A percentile compares a stretch with the other conserved stretches of the same genome.
phyloP scores from a whole-genome alignment of 2,888 invertebrate species.

The Aphodius sticticus region DNA sequence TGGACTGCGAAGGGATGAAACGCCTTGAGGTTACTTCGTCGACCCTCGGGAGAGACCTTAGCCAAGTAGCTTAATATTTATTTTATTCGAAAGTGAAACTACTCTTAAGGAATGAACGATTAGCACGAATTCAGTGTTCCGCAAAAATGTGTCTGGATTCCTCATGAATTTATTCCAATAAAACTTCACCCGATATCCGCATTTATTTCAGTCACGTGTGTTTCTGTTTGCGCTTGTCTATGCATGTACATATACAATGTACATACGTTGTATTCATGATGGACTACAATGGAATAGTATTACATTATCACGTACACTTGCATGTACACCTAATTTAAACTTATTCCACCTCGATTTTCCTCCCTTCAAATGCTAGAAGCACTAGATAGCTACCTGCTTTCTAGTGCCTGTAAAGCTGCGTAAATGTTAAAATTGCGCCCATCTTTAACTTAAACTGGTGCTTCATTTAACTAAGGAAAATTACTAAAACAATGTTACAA shows the following conservation, averaged over 20 bases:
- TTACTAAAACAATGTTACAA: too few relatives aligned
- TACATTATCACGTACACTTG: background rate
- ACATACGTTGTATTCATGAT: background rate
- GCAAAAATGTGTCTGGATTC: too few relatives aligned
- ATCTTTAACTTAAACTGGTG: too few relatives aligned
- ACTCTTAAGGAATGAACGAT: too few relatives aligned
- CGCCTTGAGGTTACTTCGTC: slow-evolving; percentile 15
- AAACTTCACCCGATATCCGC: background rate
- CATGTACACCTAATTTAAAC: background rate
- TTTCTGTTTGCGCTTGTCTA: background rate
- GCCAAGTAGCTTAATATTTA: background rate
- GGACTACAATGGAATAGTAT: background rate
- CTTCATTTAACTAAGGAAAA: too few relatives aligned
- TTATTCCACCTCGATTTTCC: background rate
- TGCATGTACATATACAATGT: background rate
- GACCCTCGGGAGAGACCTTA: background rate
- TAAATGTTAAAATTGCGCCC: too few relatives aligned
- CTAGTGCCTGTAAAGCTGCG: too few relatives aligned
- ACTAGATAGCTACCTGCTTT: too few relatives aligned
- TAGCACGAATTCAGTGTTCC: too few relatives aligned
- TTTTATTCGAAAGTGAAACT: background rate
- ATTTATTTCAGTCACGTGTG: background rate
- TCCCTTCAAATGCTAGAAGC: background rate
- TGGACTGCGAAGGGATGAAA: slow-evolving; percentile 17
- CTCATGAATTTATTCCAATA: too few relatives aligned